A percentile compares a stretch with the other conserved stretches of the same genome.
These are phyloP conservation scores for Spinibarbus caldwelli DNA, from an alignment of 2,797 vertebrate genomes.

Conservation along the genomic window DNA sequence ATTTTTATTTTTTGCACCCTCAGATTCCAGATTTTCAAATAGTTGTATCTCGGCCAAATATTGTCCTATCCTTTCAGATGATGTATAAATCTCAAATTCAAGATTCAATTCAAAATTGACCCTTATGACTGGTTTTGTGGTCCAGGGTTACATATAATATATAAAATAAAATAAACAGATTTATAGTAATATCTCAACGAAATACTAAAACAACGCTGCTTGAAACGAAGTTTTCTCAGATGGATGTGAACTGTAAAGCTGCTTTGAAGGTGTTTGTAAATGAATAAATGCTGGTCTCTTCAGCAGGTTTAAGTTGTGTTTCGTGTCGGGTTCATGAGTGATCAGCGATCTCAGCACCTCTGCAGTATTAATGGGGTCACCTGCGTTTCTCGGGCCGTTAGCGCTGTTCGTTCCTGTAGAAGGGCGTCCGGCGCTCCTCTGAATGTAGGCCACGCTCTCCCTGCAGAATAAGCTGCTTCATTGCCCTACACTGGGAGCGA, in stretches of 20 bases:
- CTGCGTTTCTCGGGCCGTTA: slow-evolving; percentile 43
- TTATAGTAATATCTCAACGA: background rate
- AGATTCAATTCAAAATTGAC: no score
- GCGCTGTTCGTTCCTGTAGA: background rate
- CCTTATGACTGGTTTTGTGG: no score
- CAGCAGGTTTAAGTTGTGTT: background rate
- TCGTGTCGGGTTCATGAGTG: background rate
- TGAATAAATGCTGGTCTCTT: fast-evolving
- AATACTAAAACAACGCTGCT: no score
- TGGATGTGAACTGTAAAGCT: background rate
- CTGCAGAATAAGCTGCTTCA: slow-evolving; percentile 19
- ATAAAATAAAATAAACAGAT: no score
- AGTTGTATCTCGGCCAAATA: no score
- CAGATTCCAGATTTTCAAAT: no score
- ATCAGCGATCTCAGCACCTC: slow-evolving; percentile 28
- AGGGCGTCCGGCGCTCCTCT: slow-evolving; percentile 20
- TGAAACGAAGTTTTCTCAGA: fast-evolving
- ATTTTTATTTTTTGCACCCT: no score
- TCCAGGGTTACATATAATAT: no score
- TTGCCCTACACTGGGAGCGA: slow-evolving; percentile 22
- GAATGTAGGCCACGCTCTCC: slow-evolving; percentile 43
- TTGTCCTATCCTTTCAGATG: no score
- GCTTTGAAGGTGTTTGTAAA: background rate
- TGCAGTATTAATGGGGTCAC: slow-evolving; percentile 63
- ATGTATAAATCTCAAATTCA: no score